phyloP scores from a whole-genome alignment of 2,888 invertebrate genomes.

The Cyclophora albipunctata region DNA sequence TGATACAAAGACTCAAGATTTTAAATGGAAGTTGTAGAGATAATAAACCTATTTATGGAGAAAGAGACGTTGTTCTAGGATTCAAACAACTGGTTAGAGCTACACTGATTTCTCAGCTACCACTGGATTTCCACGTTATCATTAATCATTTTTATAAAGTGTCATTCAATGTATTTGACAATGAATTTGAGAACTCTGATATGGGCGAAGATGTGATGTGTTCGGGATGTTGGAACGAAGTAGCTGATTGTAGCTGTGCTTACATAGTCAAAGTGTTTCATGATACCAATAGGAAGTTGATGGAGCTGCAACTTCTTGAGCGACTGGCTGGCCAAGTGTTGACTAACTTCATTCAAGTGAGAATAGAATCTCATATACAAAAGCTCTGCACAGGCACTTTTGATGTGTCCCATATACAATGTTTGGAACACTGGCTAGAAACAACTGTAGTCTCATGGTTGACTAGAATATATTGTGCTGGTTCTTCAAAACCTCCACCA shows the following conservation, averaged over 20 bases:
- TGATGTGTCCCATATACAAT: conserved; percentile 86
- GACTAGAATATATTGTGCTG: conserved; percentile 84
- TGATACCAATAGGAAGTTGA: conserved; percentile 85
- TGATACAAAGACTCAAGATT: conserved; percentile 72
- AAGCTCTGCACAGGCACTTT: conserved; percentile 90
- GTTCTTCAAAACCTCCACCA: conserved; percentile 74
- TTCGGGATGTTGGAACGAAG: conserved; percentile 81
- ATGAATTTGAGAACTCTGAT: conserved; percentile 65
- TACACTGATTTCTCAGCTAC: conserved; percentile 81
- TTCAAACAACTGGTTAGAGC: conserved; percentile 80
- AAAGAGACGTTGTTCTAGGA: conserved; percentile 68
- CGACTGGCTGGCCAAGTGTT: conserved; percentile 89
- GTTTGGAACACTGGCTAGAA: conserved; percentile 90
- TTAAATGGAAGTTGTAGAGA: conserved; percentile 63
- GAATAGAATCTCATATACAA: conserved; percentile 89
- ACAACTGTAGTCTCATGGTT: conserved; percentile 91
- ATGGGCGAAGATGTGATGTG: conserved; percentile 79
- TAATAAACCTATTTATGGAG: conserved; percentile 68
- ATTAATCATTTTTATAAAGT: conserved; percentile 85
- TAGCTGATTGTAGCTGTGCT: conserved; percentile 75
- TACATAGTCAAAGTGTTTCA: conserved; percentile 82
- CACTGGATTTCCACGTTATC: conserved; percentile 80
- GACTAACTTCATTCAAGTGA: conserved; percentile 86
- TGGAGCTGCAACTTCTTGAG: conserved; percentile 86
- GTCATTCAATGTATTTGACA: conserved; percentile 82